Conservation (phyloP, 2,113 vertebrate genomes). For the Peucedramus taeniatus region DNA sequence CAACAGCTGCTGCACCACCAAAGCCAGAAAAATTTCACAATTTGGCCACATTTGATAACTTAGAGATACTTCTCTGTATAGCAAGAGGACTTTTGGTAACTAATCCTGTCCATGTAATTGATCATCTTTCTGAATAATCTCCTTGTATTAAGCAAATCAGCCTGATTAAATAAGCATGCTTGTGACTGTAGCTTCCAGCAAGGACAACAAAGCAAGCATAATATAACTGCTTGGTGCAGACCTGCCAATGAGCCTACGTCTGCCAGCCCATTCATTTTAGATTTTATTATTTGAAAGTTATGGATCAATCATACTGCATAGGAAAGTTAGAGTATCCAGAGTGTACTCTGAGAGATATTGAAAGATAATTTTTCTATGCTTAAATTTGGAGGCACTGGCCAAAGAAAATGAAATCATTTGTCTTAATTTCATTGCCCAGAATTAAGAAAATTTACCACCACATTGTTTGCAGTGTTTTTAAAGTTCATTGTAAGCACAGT, state of each 20-base stretch:
- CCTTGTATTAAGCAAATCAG: neutral
- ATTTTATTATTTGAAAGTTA: neutral
- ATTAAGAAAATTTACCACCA: neutral
- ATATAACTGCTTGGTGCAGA: neutral
- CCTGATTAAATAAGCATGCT: neutral
- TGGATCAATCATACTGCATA: neutral
- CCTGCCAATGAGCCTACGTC: neutral
- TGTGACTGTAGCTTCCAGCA: neutral
- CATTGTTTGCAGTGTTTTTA: neutral
- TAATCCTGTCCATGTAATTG: neutral
- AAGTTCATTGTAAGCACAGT: neutral
- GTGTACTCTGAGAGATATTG: neutral
- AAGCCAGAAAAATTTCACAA: neutral
- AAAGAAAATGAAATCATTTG: neutral
- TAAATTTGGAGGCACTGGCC: neutral
- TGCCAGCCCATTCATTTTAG: neutral
- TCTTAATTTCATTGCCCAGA: neutral
- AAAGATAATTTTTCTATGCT: neutral
- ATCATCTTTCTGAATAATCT: neutral
- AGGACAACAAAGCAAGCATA: neutral
- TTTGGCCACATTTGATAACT: neutral
- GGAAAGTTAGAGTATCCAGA: neutral
- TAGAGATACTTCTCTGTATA: neutral
- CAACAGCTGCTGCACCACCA: neutral
- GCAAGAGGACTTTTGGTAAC: neutral